phyloP scores from a whole-genome alignment of 2,888 invertebrate genomes.

The Lymantria monacha region DNA sequence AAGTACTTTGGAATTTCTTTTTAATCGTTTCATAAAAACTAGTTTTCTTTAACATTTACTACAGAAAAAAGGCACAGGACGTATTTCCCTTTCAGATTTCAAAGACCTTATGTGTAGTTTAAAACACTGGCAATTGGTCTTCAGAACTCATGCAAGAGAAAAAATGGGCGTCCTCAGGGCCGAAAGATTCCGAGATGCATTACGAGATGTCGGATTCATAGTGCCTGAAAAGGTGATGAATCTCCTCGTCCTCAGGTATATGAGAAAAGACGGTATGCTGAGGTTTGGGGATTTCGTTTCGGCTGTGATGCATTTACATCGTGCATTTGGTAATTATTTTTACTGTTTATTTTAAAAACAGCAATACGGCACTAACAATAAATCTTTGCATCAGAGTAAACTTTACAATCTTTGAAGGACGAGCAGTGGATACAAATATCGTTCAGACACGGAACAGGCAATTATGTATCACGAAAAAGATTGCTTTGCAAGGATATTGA shows the following conservation, averaged over 20 bases:
- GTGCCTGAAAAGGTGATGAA: constrained; percentile 92
- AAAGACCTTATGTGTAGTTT: constrained; percentile 95
- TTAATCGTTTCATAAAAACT: too few species aligned
- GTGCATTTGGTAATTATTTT: constrained; percentile 89
- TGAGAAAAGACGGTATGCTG: constrained; percentile 95
- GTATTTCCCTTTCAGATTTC: constrained; percentile 92
- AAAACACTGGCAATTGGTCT: constrained; percentile 94
- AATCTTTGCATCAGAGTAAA: too few species aligned
- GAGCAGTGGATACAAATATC: too few species aligned
- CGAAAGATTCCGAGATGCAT: constrained; percentile 91
- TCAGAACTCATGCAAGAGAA: constrained; percentile 94
- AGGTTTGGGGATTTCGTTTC: constrained; percentile 96
- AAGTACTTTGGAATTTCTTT: too few species aligned
- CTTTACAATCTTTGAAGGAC: too few species aligned
- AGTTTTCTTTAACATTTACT: background rate
- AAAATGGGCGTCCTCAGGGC: constrained; percentile 94
- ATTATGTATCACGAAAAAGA: too few species aligned
- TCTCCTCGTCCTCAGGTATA: constrained; percentile 91
- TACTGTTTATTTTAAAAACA: constrained; percentile 8
- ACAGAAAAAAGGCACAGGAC: constrained; percentile 88
- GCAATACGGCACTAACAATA: too few species aligned
- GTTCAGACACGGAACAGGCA: too few species aligned
- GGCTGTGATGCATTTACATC: constrained; percentile 92
- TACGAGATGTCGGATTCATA: constrained; percentile 93
- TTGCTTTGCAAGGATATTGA: too few species aligned